Conservation (phyloP, 2,888 invertebrate genomes). For the Pheosia tremula region DNA sequence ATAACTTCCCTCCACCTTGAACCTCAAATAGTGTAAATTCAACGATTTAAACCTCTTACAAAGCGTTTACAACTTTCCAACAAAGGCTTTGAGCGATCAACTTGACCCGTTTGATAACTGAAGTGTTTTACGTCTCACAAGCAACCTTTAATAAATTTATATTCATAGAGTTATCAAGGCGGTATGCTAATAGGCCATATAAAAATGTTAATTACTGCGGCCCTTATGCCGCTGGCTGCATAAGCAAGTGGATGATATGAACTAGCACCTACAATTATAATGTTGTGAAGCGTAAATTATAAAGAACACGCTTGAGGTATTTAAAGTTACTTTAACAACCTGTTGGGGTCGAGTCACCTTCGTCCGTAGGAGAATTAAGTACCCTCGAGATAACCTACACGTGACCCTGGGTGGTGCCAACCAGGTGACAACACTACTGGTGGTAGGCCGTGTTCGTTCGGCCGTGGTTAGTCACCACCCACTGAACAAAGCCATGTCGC, state of each 20-base stretch:
- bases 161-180: constrained; percentile 63
- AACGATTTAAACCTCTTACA: no score
- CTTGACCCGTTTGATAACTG: constrained; percentile 45
- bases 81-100: constrained; percentile 12
- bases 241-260: constrained; percentile 32
- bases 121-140: constrained; percentile 19
- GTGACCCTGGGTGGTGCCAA: no score
- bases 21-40: no score
- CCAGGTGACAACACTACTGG: no score
- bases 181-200: constrained; percentile 62
- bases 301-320: background rate
- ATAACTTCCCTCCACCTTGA: no score
- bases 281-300: constrained; percentile 11
- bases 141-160: constrained; percentile 63
- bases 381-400: no score
- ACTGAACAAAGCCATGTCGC: no score
- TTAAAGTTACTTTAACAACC: no score
- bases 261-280: constrained; percentile 34
- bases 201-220: constrained; percentile 64
- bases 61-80: constrained; percentile 8
- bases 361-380: no score
- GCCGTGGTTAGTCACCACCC: no score
- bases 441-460: no score
- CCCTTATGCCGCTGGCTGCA: constrained; percentile 42
- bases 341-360: no score